Evolutionary conservation across 2,797 vertebrate genomes (phyloP), one percentile per base, ranked within the genome.

Genomic region (Microcaecilia unicolor): DNA sequence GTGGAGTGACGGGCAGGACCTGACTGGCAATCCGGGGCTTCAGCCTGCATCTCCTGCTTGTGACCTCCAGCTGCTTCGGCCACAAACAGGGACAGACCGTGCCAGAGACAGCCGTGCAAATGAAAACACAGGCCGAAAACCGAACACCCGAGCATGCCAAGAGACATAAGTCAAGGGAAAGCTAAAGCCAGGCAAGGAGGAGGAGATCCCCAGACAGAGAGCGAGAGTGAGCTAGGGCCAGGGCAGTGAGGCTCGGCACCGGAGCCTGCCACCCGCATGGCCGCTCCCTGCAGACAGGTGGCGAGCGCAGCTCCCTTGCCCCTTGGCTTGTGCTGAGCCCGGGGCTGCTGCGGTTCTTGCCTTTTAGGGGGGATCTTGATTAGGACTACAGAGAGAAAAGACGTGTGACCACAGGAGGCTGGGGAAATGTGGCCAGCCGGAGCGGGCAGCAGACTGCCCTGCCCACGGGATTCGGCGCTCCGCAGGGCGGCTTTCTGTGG

Each of bases 401-500:
- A 34, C 47, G 31, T 59, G 51, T 64, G 49, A 23, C 11, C 31
- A 10, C 20, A 17, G 42, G 11, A 13, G 25, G 30, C n/a, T n/a
- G n/a, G n/a, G 28, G 41, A 43, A 21, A 97, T 95, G 93, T 97
- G 93, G 93, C 89, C 92, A 55, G 87, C 87, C 36, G 86, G 85
- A 70, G 78, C 58, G 56, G 84, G 81, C 48, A 87, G 78, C 64
- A 81, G 85, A 64, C 63, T 69, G 80, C 80, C 88, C 62, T 89
- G 86, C 70, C 82, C 90, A 51, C 87, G 93, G 74, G 91, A 95
- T 72, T 92, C 91, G 8, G 89, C 90, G 53, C 77, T 95, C 58
- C 86, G 93, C 73, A 76, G 79, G 48, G 90, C 90, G 51, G 92
- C 86, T 31, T 76, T 95, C 81, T 83, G 83, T 43, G 90, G 91